Conservation (phyloP, 2,797 vertebrate species). For the Sebastes trivittatus region DNA sequence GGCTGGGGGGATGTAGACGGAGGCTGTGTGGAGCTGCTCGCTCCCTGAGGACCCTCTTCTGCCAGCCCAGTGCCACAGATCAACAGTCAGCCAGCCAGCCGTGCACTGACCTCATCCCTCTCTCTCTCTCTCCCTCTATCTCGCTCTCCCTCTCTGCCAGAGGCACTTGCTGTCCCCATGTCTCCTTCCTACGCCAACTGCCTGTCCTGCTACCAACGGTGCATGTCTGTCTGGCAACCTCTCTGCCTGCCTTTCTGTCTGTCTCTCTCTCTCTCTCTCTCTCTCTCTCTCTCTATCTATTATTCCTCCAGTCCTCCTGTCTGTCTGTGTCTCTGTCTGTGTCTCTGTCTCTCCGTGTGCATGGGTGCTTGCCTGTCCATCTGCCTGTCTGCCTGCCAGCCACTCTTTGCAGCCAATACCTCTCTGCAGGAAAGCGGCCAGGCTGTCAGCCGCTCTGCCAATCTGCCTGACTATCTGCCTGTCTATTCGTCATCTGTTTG, state of each 20-base stretch:
- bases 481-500: slow-evolving; percentile 73
- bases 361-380: slow-evolving; percentile 65
- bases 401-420: slow-evolving; percentile 64
- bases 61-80: slow-evolving; percentile 81
- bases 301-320: slow-evolving; percentile 57
- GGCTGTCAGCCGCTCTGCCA: slow-evolving; percentile 72
- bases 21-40: slow-evolving; percentile 59
- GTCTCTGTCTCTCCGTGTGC: slow-evolving; percentile 49
- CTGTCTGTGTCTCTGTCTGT: slow-evolving; percentile 49
- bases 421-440: slow-evolving; percentile 66
- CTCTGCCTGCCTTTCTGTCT: slow-evolving; percentile 34
- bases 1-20: slow-evolving; percentile 43
- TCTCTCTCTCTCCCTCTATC: slow-evolving; percentile 26
- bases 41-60: slow-evolving; percentile 74
- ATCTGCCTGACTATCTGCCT: slow-evolving; percentile 68
- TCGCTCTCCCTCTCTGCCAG: slow-evolving; percentile 60
- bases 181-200: slow-evolving; percentile 78
- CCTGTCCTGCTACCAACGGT: slow-evolving; percentile 73
- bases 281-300: slow-evolving; percentile 43
- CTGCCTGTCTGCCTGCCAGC: slow-evolving; percentile 77
- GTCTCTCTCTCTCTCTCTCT: background rate
- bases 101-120: slow-evolving; percentile 75
- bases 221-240: slow-evolving; percentile 76
- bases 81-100: slow-evolving; percentile 81
- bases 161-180: slow-evolving; percentile 75